These are phyloP conservation scores for Falco biarmicus DNA, from an alignment of 2,797 vertebrate species.

Conservation along the genomic window DNA sequence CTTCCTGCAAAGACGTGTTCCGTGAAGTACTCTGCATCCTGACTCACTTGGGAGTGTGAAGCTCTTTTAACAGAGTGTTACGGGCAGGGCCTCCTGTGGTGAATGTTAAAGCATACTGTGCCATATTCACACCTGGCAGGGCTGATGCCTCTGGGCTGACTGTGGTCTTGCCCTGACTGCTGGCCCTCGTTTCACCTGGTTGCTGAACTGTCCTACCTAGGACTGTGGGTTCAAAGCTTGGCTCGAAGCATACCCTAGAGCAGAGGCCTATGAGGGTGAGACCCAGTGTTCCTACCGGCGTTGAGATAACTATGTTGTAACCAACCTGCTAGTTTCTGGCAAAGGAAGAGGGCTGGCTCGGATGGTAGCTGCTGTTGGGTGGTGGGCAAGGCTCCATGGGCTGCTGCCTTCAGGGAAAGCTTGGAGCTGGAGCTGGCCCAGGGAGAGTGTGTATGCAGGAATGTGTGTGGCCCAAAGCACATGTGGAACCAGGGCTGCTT, in stretches of 20 bases:
- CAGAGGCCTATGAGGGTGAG: neutral
- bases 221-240: neutral
- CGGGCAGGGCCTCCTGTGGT: neutral
- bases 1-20: constrained; percentile 59
- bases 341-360: neutral
- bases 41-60: neutral
- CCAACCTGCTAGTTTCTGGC: neutral
- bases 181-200: neutral
- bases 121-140: neutral
- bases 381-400: neutral
- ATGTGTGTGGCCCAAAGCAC: accelerated
- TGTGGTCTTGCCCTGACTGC: neutral
- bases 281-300: neutral
- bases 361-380: neutral
- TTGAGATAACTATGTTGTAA: neutral
- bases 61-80: neutral
- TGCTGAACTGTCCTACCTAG: neutral
- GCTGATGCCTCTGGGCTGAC: neutral
- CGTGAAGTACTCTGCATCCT: constrained; percentile 16
- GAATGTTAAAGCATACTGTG: neutral
- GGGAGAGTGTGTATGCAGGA: accelerated
- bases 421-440: neutral
- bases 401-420: neutral
- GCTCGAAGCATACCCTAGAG: neutral
- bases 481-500: neutral